Base-by-base conservation (phyloP, 2,888 invertebrate species). In the Aelia acuminata region DNA sequence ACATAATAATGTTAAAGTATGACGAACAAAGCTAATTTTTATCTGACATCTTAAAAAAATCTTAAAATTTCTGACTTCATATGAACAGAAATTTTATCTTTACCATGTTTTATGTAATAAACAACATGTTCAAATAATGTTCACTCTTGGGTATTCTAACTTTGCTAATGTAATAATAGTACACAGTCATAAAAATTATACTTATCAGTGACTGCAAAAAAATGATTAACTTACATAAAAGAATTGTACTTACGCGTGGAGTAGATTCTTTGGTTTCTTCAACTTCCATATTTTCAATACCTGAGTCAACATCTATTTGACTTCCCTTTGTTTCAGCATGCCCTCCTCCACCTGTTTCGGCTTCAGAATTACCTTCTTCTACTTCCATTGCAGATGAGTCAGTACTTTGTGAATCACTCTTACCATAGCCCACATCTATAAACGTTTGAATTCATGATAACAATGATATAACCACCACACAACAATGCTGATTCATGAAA, bases 281-380 rank as follows among this genome's bases (percentile, higher is more conserved):
- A 2, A 94, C 94, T 91, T 96, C 96, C 96, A 96, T 96, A 91
- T 95, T 95, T 92, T 96, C 96, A 91, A 95, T 95, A 35, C 95
- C 95, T 13, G 95, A 95, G 92, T 95, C 95, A 53, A 95, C 94
- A 92, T 95, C 95, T 47, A 93, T 92, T 63, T 93, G 93, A 26
- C 93, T 93, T 89, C 93, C 92, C 89, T 91, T 92, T 15, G 92
- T 93, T 90, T 90, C 88, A 63, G 84, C 88, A 84, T 84, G 57
- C 15, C 47, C 39, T 26, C 75, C 84, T 48, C 86, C 93, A 89
- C 94, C 94, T 89, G 90, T 90, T 48, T 89, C 88, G 26, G 90
- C 90, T 5, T 89, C 89, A 57, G 86, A 88, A 20, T 85, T 57
- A 39, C 75, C 88, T 87, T 90, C 90, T 91, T 94, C 94, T 39